Percentiles rank a stretch among this genome's conserved stretches.
These are phyloP conservation scores for Taenioides sp. DNA, from an alignment of 2,797 vertebrate genomes.

Conservation along the genomic window DNA sequence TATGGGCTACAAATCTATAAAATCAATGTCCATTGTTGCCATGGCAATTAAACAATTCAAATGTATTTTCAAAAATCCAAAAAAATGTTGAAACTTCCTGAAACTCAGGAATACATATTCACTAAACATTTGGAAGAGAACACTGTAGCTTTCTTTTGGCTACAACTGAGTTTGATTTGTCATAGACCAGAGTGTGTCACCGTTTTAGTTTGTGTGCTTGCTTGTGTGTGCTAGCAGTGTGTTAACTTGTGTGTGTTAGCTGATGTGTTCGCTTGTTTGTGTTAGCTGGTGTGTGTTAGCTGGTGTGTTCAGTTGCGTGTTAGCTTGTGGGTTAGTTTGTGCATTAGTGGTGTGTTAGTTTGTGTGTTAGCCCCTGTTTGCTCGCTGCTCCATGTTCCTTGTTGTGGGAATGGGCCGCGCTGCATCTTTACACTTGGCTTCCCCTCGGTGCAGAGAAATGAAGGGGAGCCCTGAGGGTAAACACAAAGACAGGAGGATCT, in stretches of 20 bases:
- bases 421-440: constrained; percentile 62
- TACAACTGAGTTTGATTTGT: constrained; percentile 40
- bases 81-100: not conserved
- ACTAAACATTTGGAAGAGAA: constrained; percentile 20
- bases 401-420: constrained; percentile 50
- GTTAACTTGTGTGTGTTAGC: not conserved
- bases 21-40: no score
- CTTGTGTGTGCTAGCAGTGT: no score
- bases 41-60: not conserved
- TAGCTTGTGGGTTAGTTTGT: constrained; percentile 26
- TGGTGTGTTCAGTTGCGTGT: constrained; percentile 2
- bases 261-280: constrained; percentile 8
- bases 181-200: constrained; percentile 36
- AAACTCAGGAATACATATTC: not conserved
- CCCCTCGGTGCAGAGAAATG: constrained; percentile 62
- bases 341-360: not conserved
- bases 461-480: constrained; percentile 65
- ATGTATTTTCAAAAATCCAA: not conserved
- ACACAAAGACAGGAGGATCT: constrained; percentile 58
- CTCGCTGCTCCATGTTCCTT: constrained; percentile 47
- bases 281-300: not conserved
- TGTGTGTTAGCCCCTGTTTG: constrained; percentile 39
- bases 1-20: no score
- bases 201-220: not conserved
- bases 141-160: constrained; percentile 25